Evolutionary conservation across 2,888 invertebrate genomes (phyloP), one percentile per base, ranked within the genome.

Genomic region (Itoplectis maculator): DNA sequence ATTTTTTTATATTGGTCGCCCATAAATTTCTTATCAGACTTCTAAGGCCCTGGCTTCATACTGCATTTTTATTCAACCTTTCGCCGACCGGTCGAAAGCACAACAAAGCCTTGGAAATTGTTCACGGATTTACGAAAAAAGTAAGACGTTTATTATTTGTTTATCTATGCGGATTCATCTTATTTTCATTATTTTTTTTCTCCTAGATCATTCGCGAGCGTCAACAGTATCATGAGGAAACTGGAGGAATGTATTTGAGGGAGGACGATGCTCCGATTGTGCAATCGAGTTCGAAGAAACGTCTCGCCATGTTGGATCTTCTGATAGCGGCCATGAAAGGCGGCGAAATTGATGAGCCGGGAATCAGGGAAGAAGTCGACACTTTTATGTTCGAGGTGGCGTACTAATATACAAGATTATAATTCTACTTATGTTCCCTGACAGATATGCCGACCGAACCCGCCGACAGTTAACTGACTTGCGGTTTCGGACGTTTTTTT

Each of bases 11-110:
- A 51, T 29, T 29, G 15, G 15, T 0, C 29, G 0, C n/a, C 2
- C 2, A 0, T 15, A 61, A 68, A 18, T 8, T 49, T 40, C 11
- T 40, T 1, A 37, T 40, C 65, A 88, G 90, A 79, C 77, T 93
- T 0, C 86, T 93, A 0, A 94, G 93, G 79, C 94, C 96, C 0
- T 95, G 96, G 93, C 89, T 95, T 1, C 94, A 94, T 89, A 87
- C 92, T 0, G 93, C 95, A 35, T 90, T 93, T 0, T 87, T 96
- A 42, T 96, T 95, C 90, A 93, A 94, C 51, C 81, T 94, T 0
- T 92, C 94, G 0, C 90, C 93, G 1, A 89, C 92, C 0, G 95
- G 95, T 3, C 92, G 91, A 83, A 91, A 93, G 68, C 95, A 95
- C 84, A 88, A 90, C 0, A 88, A 88, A 54, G 90, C 92, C 61